A percentile compares a stretch with the other conserved stretches of the same genome.
phyloP scores from a whole-genome alignment of 2,797 vertebrate genomes.

The Pteropus rufus region DNA sequence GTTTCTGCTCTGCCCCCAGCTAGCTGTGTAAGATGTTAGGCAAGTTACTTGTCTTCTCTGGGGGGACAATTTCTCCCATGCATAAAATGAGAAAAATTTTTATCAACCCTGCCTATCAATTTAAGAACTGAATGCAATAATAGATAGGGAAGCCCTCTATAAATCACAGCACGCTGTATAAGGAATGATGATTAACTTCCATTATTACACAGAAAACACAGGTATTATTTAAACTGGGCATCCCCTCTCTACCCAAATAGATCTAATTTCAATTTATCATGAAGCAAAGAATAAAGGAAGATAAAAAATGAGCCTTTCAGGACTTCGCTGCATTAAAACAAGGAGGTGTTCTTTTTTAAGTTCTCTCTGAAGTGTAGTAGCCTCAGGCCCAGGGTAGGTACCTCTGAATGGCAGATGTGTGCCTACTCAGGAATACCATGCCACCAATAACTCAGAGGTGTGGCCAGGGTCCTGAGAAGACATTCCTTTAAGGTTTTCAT shows the following conservation, averaged over 20 bases:
- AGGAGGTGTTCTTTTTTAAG: background rate
- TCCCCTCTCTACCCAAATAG: background rate
- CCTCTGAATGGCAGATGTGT: background rate
- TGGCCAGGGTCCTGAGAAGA: background rate
- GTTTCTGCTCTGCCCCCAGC: background rate
- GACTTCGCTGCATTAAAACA: background rate
- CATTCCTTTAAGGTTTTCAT: background rate
- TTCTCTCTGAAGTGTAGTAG: background rate
- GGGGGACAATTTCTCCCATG: background rate
- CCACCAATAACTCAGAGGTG: background rate
- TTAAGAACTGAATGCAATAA: slow-evolving; percentile 16
- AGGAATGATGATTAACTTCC: background rate
- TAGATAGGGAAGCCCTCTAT: background rate
- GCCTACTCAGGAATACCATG: background rate
- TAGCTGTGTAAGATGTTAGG: background rate
- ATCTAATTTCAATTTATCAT: background rate
- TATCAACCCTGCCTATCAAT: background rate
- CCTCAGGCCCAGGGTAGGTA: background rate
- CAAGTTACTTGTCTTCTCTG: background rate
- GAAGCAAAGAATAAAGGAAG: background rate
- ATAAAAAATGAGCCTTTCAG: background rate
- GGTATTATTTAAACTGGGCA: background rate
- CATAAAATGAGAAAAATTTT: background rate
- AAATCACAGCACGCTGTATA: background rate
- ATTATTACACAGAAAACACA: slow-evolving; percentile 7